phyloP scores from a whole-genome alignment of 2,113 vertebrate species.

The Pachycephala philippinensis region DNA sequence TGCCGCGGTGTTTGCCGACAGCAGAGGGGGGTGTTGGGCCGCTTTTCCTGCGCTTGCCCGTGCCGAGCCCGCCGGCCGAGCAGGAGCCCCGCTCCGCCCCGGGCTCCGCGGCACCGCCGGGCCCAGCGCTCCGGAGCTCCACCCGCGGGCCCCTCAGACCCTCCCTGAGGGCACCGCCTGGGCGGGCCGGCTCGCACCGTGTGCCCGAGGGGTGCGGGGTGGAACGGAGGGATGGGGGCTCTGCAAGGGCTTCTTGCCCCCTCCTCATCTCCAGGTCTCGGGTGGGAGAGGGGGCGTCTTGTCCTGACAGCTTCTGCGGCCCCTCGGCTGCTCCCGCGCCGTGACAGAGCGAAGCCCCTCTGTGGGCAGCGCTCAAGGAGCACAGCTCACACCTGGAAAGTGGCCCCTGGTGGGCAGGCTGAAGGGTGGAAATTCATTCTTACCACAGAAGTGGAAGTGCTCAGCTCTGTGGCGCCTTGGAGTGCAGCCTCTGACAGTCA shows the following conservation, averaged over 20 bases:
- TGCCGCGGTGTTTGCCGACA: background rate
- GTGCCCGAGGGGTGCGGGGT: background rate
- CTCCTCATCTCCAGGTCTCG: background rate
- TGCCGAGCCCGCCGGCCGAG: background rate
- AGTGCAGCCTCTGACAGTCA: background rate
- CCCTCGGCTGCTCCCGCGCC: rapidly evolving
- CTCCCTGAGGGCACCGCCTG: rapidly evolving
- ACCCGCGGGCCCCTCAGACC: background rate
- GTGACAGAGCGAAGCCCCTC: background rate
- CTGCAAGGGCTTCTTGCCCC: background rate
- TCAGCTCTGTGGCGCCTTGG: background rate
- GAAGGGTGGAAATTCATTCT: background rate
- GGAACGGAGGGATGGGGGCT: rapidly evolving
- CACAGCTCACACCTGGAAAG: background rate
- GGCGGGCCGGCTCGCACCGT: rapidly evolving
- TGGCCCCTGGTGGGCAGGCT: no score
- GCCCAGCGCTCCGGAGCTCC: background rate
- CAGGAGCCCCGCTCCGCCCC: background rate
- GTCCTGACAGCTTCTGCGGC: background rate
- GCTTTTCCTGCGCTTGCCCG: background rate
- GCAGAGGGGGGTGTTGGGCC: conserved; percentile 32
- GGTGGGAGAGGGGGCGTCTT: background rate
- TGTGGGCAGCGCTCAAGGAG: background rate
- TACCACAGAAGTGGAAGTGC: background rate
- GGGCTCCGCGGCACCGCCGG: no score